These are phyloP conservation scores for Siniperca undulata DNA, from an alignment of 2,797 vertebrate genomes.

Conservation along the genomic window DNA sequence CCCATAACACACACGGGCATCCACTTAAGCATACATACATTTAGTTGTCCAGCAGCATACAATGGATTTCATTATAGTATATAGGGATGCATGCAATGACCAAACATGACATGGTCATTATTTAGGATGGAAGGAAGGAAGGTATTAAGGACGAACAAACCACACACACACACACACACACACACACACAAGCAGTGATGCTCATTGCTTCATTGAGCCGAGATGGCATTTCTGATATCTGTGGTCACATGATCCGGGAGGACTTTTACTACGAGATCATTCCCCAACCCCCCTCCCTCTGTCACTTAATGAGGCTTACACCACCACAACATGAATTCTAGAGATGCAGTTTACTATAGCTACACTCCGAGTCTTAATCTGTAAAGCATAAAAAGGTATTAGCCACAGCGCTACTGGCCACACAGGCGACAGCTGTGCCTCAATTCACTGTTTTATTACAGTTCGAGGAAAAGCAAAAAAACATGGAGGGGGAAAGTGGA, in stretches of 20 bases:
- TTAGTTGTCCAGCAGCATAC: constrained; percentile 66
- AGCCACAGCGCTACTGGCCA: constrained; percentile 44
- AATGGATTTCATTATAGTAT: constrained; percentile 67
- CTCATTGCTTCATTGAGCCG: constrained; percentile 68
- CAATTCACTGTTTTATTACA: constrained; percentile 35
- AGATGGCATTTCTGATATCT: constrained; percentile 83
- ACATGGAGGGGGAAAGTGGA: background rate
- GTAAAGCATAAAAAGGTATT: constrained; percentile 71
- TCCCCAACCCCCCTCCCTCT: constrained; percentile 64
- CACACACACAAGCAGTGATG: constrained; percentile 36
- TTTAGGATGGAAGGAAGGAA: constrained; percentile 25
- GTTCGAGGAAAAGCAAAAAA: constrained; percentile 8
- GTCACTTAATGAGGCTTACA: constrained; percentile 75
- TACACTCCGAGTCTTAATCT: constrained; percentile 64
- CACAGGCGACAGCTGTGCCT: constrained; percentile 59
- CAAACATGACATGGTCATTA: constrained; percentile 55
- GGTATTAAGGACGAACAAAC: constrained; percentile 20
- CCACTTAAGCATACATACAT: constrained; percentile 44
- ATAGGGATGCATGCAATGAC: constrained; percentile 50
- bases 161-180: constrained; percentile 23
- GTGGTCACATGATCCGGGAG: constrained; percentile 79
- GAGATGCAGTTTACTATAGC: constrained; percentile 71
- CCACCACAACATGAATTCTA: constrained; percentile 74
- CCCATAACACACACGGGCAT: constrained; percentile 69
- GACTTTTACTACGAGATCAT: constrained; percentile 83